These are phyloP conservation scores for Ochropacha duplaris DNA, from an alignment of 2,888 invertebrate genomes.

Conservation along the genomic window DNA sequence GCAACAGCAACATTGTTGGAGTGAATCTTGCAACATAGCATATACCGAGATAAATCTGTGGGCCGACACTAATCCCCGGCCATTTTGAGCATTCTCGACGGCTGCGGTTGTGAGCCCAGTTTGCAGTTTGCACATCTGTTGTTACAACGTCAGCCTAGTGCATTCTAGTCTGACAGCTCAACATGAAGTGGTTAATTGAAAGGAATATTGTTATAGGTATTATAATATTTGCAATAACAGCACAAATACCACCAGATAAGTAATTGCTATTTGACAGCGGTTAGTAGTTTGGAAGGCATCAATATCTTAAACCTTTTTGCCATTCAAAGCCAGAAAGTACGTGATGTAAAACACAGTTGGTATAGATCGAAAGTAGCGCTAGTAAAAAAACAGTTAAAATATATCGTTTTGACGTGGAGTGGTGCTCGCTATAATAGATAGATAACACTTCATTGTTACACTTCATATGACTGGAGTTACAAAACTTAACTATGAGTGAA, in stretches of 20 bases:
- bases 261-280: not conserved
- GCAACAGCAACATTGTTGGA: constrained; percentile 24
- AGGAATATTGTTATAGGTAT: not conserved
- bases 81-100: not conserved
- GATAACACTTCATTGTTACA: no score
- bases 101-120: not conserved
- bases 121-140: constrained; percentile 1
- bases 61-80: not conserved
- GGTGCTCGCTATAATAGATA: no score
- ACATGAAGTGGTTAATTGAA: not conserved
- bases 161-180: not conserved
- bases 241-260: not conserved
- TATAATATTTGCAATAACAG: not conserved
- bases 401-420: no score
- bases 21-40: constrained; percentile 2
- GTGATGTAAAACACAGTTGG: no score
- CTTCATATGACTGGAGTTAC: no score
- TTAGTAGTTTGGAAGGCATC: no score
- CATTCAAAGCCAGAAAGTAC: no score
- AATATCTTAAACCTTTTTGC: no score
- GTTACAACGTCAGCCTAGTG: not conserved
- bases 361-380: no score
- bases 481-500: no score
- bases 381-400: no score
- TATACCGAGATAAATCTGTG: constrained; percentile 1